Base-by-base conservation (phyloP, 2,113 vertebrate species). In the Microcebus ravelobensis region DNA sequence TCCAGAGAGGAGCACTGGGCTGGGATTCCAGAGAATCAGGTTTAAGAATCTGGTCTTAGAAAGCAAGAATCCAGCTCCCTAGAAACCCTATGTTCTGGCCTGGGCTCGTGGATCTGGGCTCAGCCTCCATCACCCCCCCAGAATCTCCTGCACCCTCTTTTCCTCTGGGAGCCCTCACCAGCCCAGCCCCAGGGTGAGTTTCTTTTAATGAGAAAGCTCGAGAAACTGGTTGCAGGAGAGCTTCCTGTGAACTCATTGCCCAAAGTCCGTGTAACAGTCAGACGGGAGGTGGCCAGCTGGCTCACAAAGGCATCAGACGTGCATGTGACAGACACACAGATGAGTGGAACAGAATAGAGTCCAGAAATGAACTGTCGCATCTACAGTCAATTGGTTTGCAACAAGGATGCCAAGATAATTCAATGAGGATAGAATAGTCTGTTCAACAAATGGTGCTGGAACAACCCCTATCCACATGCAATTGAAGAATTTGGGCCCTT, bases 291-390 rank as follows among this genome's bases (percentile, higher is more conserved):
- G 21, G 45, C 70, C 63, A 52, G n/a, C 61, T 31, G 71, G 77
- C 50, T 92, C 48, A 25, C 8, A 11, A 63, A 89, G 79, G 76
- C 55, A 39, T 52, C 48, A 48, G 52, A 23, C 6, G 1, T 71
- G 61, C 7, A 2, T 25, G 3, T 52, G 55, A 77, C 0, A 5
- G 39, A 42, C 3, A 6, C 4, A 73, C 0, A 39, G 57, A 59
- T 27, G 21, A 15, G 2, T 8, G 59, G 68, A 6, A 13, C 8
- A 65, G 39, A 39, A 90, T 0, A 3, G 25, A 50, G 65, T 42
- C 59, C 34, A 20, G 84, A 77, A 86, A 68, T n/a, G 34, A 61
- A 36, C 34, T 3, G 59, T 55, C 23, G 4, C 13, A 34, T 45
- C 73, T 39, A 45, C 1, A 65, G 87, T 67, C 81, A 27, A 20